Evolutionary conservation across 2,797 vertebrate species (phyloP).

Genomic region (Lagocephalus sceleratus): DNA sequence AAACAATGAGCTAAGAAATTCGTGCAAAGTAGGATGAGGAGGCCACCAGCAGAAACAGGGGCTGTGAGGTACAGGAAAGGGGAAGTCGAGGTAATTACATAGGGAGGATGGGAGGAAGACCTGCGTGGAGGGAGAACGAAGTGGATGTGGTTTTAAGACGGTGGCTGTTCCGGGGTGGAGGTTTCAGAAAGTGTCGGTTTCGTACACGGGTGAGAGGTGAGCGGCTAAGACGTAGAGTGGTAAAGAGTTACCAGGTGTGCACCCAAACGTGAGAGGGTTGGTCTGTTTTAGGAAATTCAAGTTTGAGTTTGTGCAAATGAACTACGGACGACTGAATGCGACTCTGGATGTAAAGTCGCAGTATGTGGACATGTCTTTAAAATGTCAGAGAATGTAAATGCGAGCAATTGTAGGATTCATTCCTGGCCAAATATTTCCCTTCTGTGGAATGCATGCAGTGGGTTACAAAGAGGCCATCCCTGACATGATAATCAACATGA

Average conservation of each 20-base stretch:
- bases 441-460: conserved; percentile 37
- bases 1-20: conserved; percentile 17
- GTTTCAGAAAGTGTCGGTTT: conserved; percentile 63
- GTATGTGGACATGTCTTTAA: background rate
- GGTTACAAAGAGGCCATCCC: conserved; percentile 35
- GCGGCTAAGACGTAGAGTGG: conserved; percentile 10
- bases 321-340: no score
- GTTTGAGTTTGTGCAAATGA: no score
- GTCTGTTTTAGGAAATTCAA: no score
- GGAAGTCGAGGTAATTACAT: conserved; percentile 18
- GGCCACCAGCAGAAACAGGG: conserved; percentile 13
- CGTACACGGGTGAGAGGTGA: conserved; percentile 80
- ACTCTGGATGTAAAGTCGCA: no score
- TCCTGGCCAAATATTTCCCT: conserved; percentile 29
- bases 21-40: conserved; percentile 25
- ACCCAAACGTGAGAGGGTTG: conserved; percentile 24
- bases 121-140: conserved; percentile 12
- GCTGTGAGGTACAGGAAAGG: conserved; percentile 34
- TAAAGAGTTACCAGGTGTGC: conserved; percentile 1
- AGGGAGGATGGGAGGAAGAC: conserved; percentile 11
- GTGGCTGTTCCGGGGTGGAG: conserved; percentile 33
- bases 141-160: conserved; percentile 61
- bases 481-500: conserved; percentile 54
- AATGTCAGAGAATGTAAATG: conserved; percentile 11
- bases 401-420: background rate